These are phyloP conservation scores for Chaetorhynchus papuensis DNA, from an alignment of 2,113 vertebrate genomes.

Conservation along the genomic window DNA sequence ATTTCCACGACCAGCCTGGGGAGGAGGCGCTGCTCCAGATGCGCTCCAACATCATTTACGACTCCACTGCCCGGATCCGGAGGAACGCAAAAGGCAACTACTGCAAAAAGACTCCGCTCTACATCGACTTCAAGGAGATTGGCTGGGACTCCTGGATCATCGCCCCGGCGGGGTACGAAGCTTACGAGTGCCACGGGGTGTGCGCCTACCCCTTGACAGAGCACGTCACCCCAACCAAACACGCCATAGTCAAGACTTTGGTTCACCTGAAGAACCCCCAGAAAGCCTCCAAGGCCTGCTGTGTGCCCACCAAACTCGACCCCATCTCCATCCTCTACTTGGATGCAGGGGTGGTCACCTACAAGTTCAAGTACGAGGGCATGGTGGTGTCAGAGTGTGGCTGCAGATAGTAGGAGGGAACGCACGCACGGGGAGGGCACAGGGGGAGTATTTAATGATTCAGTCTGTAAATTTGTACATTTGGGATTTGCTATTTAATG, in stretches of 20 bases:
- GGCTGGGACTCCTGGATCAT: constrained; percentile 99
- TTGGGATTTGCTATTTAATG: constrained; percentile 77
- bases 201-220: constrained; percentile 91
- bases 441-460: constrained; percentile 69
- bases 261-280: constrained; percentile 90
- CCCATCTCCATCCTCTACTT: constrained; percentile 95
- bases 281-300: constrained; percentile 89
- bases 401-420: constrained; percentile 86
- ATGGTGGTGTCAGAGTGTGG: constrained; percentile 97
- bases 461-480: constrained; percentile 82
- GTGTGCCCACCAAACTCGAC: constrained; percentile 94
- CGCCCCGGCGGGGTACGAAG: constrained; percentile 88
- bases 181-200: constrained; percentile 88
- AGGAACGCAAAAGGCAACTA: constrained; percentile 94
- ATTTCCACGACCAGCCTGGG: constrained; percentile 71
- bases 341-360: constrained; percentile 95
- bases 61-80: constrained; percentile 87
- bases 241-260: constrained; percentile 92
- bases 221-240: constrained; percentile 92
- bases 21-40: constrained; percentile 92
- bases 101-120: constrained; percentile 90
- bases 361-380: constrained; percentile 97
- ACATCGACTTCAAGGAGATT: constrained; percentile 97
- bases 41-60: constrained; percentile 94
- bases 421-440: background rate